Evolutionary conservation across 1,140 invertebrate species (phyloP).

Genomic region (Dendrolimus kikuchii): DNA sequence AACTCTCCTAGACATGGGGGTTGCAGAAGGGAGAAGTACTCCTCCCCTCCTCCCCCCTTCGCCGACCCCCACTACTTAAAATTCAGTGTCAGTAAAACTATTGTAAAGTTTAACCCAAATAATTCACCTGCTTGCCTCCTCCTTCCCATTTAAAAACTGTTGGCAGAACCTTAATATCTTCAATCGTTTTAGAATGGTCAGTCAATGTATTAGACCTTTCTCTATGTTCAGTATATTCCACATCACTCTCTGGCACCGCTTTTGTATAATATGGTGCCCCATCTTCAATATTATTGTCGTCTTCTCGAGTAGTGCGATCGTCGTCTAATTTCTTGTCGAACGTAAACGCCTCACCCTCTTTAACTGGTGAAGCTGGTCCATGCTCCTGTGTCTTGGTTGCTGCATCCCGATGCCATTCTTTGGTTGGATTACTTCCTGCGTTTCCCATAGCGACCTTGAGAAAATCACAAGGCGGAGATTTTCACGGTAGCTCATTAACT

Average conservation of each 20-base stretch:
- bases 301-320: conserved; percentile 68
- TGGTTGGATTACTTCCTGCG: conserved; percentile 78
- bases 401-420: conserved; percentile 77
- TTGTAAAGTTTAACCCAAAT: no score
- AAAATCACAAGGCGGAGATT: no score
- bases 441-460: conserved; percentile 76
- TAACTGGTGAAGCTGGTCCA: conserved; percentile 79
- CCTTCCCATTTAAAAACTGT: conserved; percentile 98
- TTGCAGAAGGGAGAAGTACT: no score
- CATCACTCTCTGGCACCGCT: conserved; percentile 70
- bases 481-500: no score
- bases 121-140: conserved; percentile 85
- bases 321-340: conserved; percentile 87
- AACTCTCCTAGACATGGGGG: no score
- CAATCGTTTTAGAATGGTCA: conserved; percentile 73
- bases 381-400: conserved; percentile 58
- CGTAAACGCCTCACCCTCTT: conserved; percentile 87
- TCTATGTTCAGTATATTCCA: conserved; percentile 71
- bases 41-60: no score
- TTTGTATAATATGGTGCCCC: conserved; percentile 86
- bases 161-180: conserved; percentile 81
- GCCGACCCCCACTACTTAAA: no score
- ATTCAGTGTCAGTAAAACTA: no score
- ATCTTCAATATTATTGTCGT: conserved; percentile 81
- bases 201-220: conserved; percentile 82